Evolutionary conservation across 2,888 invertebrate species (phyloP), one percentile per base, ranked within the genome.

Genomic region (Amphipoea oculea): DNA sequence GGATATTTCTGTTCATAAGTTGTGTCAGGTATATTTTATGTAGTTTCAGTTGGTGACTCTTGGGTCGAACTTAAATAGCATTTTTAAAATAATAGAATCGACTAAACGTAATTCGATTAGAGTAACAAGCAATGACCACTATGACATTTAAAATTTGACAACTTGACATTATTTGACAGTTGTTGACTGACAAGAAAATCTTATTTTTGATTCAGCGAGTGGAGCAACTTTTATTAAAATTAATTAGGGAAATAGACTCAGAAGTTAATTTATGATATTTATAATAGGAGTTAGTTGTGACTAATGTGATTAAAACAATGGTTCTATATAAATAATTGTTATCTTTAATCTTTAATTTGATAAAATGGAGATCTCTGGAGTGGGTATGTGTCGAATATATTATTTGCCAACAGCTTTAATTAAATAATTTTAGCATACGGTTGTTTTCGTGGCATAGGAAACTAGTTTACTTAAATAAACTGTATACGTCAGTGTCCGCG

Each of bases 361-460:
- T 92, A 93, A 88, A 91, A 96, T 96, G 96, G 96, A 96, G 90
- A 90, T 95, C 87, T 93, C 96, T 89, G 96, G 96, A 82, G 84
- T 95, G 89, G 96, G 96, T 96, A 94, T 89, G 93, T 89, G 85
- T 78, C 71, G 76, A 75, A 76, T 82, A 71, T 70, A 85, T 83
- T 70, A 85, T 83, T 85, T 86, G 82, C 85, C 78, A 86, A 82
- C 79, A 83, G 80, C 67, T 87, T 75, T 85, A 85, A 82, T 78
- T 84, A 69, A 84, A 84, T 85, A 80, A 72, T 82, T 78, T 72
- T 65, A 78, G 29, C 40, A 73, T 82, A 80, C 51, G 80, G 60
- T 70, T 75, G 36, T 66, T 62, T 81, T 66, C 7, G 20, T 36
- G 60, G 72, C 63, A 71, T 60, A 57, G 9, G 36, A 76, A 76